Evolutionary conservation across 2,113 vertebrate species (phyloP), one percentile per base, ranked within the genome.

Genomic region (Pygoscelis adeliae): DNA sequence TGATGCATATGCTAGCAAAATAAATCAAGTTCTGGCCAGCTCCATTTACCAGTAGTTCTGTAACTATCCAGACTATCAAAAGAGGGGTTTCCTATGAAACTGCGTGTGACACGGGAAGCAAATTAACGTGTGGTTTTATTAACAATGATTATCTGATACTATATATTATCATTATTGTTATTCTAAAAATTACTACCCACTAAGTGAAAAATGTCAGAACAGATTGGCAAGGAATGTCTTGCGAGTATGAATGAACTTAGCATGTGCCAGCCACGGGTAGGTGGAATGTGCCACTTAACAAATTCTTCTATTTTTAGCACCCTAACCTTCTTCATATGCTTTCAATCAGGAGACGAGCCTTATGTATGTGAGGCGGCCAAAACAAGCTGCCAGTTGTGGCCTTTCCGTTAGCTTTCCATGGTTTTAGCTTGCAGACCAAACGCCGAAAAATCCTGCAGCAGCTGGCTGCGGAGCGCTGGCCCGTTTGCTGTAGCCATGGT

Each of bases 261-360:
- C 79, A 89, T 95, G 92, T 63, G 93, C 97, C 93, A 95, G 84
- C 63, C 95, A 89, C 0, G 49, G 67, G 91, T 69, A 46, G 63
- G 63, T 83, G 87, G 96, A 97, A 96, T 94, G 93, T 77, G 73
- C 93, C 91, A 83, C 92, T 94, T 96, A 71, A 89, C 92, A 91
- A 96, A 96, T 93, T 91, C 83, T 87, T 83, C 97, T 97, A 83
- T 95, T 97, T 96, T 96, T 97, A 97, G 91, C 73, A 66, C 46
- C 42, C 11, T 26, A 95, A 84, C 89, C 76, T 95, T 87, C 74
- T 50, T 93, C 91, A 66, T 95, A 50, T 66, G 89, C 82, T 87
- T 91, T 80, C 92, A 90, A 15, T 80, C 63, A 79, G 91, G 90
- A 93, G 95, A 91, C 25, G 53, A 96, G 82, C 55, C 38, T 44